Base-by-base conservation (phyloP, 2,888 invertebrate species). In the Ophion obscuratus region DNA sequence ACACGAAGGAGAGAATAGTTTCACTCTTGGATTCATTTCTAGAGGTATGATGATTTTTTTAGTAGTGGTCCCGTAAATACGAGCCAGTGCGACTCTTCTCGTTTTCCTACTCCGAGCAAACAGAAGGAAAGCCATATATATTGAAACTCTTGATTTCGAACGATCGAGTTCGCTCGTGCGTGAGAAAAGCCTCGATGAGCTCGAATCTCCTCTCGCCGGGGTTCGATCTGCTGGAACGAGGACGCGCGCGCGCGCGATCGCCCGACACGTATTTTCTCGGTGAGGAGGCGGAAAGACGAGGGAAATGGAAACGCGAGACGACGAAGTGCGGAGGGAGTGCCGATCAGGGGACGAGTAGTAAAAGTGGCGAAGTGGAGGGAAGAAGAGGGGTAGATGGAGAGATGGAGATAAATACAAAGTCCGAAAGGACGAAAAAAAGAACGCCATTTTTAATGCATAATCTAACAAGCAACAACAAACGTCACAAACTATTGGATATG, bases 91-190 rank as follows among this genome's bases (percentile, higher is more conserved):
- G 14, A 67, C 14, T 62, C 61, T 57, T 73, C 40, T 20, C 62
- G 36, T 4, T 64, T 14, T 79, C 64, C 77, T 87, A 24, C 70
- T 73, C 74, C 31, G 44, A 61, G 24, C 53, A 79, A 62, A 57
- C 47, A 10, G 31, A 74, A 66, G 5, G 53, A 44, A 24, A 14
- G n/a, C 47, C n/a, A 44, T 31, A 64, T 47, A 36, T 5, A 47
- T 11, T 10, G 0, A 27, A 82, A 90, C 89, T 92, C 88, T 91
- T 89, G 75, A 89, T 91, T 91, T 92, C 90, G 88, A 89, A 87
- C 85, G 88, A 84, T 84, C 87, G 77, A 59, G 73, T 86, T 10
- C 89, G 88, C 88, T 91, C 90, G 88, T 89, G 90, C 90, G 88
- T 84, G 88, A 40, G 68, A 20, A 78, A 14, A 88, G 14, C 53